These are phyloP conservation scores for Spea multiplicata DNA, from an alignment of 2,113 vertebrate genomes.

Conservation along the genomic window DNA sequence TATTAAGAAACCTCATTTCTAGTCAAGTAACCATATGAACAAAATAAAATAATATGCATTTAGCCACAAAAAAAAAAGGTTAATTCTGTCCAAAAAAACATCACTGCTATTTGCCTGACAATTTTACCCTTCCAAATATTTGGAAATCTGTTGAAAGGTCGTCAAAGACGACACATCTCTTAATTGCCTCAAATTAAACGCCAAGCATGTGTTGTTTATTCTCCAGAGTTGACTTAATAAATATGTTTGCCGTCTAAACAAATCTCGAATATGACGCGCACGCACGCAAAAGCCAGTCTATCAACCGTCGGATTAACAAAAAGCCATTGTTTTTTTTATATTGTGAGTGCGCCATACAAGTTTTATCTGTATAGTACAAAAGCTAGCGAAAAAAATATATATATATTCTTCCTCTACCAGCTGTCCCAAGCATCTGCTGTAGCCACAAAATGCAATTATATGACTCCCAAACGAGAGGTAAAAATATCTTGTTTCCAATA, in stretches of 20 bases:
- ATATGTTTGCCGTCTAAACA: slow-evolving; percentile 29
- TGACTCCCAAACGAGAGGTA: slow-evolving; percentile 86
- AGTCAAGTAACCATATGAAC: slow-evolving; percentile 6
- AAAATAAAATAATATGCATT: slow-evolving; percentile 1
- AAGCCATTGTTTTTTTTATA: slow-evolving; percentile 43
- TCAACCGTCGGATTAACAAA: slow-evolving; percentile 42
- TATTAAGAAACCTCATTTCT: not conserved
- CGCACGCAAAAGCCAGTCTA: slow-evolving; percentile 28
- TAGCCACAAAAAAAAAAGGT: not conserved
- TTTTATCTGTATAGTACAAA: slow-evolving; percentile 60
- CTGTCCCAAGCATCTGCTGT: slow-evolving; percentile 90
- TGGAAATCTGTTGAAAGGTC: slow-evolving; percentile 19
- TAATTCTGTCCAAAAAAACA: not conserved
- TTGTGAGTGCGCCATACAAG: slow-evolving; percentile 52
- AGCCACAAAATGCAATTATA: slow-evolving; percentile 78
- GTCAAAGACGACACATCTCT: not conserved
- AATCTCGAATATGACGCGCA: slow-evolving; percentile 12
- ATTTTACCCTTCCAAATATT: slow-evolving; percentile 39
- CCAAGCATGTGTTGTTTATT: slow-evolving; percentile 7
- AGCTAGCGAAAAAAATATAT: slow-evolving; percentile 58
- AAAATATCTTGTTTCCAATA: slow-evolving; percentile 86
- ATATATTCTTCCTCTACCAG: slow-evolving; percentile 74
- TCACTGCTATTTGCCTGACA: slow-evolving; percentile 26
- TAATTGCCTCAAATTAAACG: slow-evolving; percentile 10
- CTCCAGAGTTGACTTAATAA: slow-evolving; percentile 44